Conservation (phyloP, 2,797 vertebrate genomes). For the Gallinago solitaria region DNA sequence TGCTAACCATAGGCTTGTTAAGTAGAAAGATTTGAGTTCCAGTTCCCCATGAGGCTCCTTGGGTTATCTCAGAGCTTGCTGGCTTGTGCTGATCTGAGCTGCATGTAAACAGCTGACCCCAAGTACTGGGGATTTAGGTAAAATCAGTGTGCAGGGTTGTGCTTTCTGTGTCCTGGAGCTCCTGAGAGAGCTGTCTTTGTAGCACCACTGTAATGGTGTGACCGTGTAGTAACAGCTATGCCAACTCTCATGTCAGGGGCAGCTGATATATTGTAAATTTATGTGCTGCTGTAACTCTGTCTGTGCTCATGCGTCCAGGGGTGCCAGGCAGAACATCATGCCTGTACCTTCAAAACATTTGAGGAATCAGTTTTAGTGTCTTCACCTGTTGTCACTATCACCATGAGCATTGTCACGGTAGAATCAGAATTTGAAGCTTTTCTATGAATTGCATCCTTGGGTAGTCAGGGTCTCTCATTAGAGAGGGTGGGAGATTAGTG, state of each 20-base stretch:
- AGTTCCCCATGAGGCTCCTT: background rate
- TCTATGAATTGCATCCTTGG: background rate
- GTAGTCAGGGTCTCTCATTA: background rate
- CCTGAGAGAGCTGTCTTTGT: background rate
- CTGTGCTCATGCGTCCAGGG: background rate
- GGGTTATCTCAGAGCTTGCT: background rate
- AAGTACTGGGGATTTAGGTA: background rate
- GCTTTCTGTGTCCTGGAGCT: background rate
- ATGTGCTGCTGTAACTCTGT: background rate
- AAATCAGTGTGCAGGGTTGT: background rate
- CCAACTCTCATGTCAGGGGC: background rate
- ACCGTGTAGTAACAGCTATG: conserved; percentile 4
- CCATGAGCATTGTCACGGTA: background rate
- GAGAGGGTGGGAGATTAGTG: background rate
- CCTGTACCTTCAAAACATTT: background rate
- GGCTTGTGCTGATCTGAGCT: background rate
- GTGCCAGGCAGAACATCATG: background rate
- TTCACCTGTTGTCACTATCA: background rate
- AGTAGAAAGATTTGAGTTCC: background rate
- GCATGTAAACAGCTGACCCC: background rate
- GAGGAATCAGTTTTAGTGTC: background rate
- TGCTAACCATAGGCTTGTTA: background rate
- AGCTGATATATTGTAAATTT: background rate
- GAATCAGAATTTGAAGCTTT: background rate
- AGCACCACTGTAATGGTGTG: background rate